Evolutionary conservation across 2,113 vertebrate species (phyloP), one percentile per base, ranked within the genome.

Genomic region (Chionodraco myersi): DNA sequence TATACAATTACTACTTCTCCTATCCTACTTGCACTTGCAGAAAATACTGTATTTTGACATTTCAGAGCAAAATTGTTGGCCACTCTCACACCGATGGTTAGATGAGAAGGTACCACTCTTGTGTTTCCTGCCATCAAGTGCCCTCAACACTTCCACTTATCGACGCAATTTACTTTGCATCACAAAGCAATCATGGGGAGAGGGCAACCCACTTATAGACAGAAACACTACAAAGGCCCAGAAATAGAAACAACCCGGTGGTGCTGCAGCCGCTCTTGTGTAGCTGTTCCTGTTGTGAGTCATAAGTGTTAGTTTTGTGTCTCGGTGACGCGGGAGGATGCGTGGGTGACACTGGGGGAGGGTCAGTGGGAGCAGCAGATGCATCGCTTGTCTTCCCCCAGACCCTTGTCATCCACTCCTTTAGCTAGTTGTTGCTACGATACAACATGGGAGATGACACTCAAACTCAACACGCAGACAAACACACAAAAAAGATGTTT

Each of bases 401-500:
- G 86, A 88, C 90, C 88, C 75, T 83, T 89, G 83, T 88, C 87
- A 77, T 85, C 78, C 86, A 65, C 83, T 78, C 75, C 66, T 85
- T 86, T 79, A 71, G 62, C 65, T 60, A 65, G 86, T 75, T 57
- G 92, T 94, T 94, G 92, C 93, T 92, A 92, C 6, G 90, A 86
- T 82, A 93, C 87, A 36, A 80, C 58, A 65, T 21, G 60, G 57
- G 56, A 69, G 75, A 89, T 76, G 88, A 82, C 84, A 82, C 82
- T 88, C 45, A 11, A 68, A 72, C 30, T n/a, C 36, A 78, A 65
- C 77, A 53, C 5, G 64, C 67, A 84, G 36, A 77, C 66, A 58
- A 21, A 82, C 54, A 36, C 75, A 74, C 63, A 61, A 52, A 56
- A 51, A 81, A 80, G 56, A 76, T 84, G 73, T 72, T 74, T 69